These are phyloP conservation scores for Oophaga sylvatica DNA, from an alignment of 2,797 vertebrate species.

Conservation along the genomic window DNA sequence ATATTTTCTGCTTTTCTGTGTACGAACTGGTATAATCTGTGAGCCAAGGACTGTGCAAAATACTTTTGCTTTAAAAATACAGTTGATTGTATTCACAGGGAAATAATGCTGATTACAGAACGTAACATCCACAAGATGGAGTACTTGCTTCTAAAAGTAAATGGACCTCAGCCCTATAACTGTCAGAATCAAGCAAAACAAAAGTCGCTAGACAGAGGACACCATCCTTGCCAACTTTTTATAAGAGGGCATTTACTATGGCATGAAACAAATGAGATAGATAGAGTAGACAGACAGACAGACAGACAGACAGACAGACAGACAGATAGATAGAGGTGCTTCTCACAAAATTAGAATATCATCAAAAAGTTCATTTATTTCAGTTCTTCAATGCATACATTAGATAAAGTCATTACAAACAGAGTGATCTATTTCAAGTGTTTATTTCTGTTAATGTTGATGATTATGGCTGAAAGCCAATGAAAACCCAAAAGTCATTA, in stretches of 20 bases:
- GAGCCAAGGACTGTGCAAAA: background rate
- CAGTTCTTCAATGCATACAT: no score
- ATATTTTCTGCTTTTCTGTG: background rate
- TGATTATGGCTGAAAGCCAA: no score
- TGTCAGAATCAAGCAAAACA: background rate
- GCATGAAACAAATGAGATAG: background rate
- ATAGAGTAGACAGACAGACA: background rate
- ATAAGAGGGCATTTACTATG: background rate
- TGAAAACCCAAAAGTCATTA: no score
- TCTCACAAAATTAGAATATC: no score
- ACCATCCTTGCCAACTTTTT: background rate
- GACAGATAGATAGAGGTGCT: background rate
- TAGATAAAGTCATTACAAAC: no score
- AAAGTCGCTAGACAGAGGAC: background rate
- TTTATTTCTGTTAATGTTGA: no score
- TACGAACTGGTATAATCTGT: background rate
- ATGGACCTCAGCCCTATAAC: background rate
- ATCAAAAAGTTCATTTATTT: no score
- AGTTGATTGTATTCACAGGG: background rate
- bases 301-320: background rate
- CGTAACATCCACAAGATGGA: conserved; percentile 46
- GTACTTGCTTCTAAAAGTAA: conserved; percentile 22
- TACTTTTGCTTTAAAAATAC: background rate
- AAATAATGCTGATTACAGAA: background rate
- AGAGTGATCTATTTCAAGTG: background rate